A percentile compares a stretch with the other conserved stretches of the same genome.
phyloP scores from a whole-genome alignment of 2,888 invertebrate species.

The Ectemnius lituratus region DNA sequence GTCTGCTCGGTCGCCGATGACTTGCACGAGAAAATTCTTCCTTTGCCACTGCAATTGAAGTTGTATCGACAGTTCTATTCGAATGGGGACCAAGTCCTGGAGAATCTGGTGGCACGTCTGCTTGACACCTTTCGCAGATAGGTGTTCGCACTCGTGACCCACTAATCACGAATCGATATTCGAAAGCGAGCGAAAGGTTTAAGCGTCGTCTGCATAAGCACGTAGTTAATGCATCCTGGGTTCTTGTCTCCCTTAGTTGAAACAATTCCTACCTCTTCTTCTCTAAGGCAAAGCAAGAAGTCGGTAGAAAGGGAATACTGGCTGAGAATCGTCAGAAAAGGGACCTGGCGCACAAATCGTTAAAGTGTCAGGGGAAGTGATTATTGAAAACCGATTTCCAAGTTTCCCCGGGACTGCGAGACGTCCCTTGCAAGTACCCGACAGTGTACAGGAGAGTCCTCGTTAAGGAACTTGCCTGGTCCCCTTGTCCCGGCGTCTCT shows the following conservation, averaged over 20 bases:
- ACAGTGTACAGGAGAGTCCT: too few species aligned
- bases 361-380: slow-evolving; percentile 1
- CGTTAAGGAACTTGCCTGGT: too few species aligned
- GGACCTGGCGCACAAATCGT: not conserved
- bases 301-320: too few species aligned
- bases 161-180: slow-evolving; percentile 49
- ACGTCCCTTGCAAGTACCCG: too few species aligned
- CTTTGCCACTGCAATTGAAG: too few species aligned
- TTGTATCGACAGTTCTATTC: too few species aligned
- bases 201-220: slow-evolving; percentile 16
- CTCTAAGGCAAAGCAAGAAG: not conserved
- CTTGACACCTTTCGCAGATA: slow-evolving; percentile 21
- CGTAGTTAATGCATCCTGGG: slow-evolving; percentile 22
- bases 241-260: slow-evolving; percentile 25
- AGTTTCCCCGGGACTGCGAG: slow-evolving; percentile 1
- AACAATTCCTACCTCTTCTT: not conserved
- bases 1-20: not conserved
- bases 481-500: not conserved
- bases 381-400: slow-evolving; percentile 6
- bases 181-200: slow-evolving; percentile 16
- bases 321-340: not conserved
- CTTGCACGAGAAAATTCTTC: not conserved
- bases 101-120: slow-evolving; percentile 13
- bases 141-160: slow-evolving; percentile 42
- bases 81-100: not conserved